phyloP scores from a whole-genome alignment of 2,113 vertebrate species.

The Nesoenas mayeri region DNA sequence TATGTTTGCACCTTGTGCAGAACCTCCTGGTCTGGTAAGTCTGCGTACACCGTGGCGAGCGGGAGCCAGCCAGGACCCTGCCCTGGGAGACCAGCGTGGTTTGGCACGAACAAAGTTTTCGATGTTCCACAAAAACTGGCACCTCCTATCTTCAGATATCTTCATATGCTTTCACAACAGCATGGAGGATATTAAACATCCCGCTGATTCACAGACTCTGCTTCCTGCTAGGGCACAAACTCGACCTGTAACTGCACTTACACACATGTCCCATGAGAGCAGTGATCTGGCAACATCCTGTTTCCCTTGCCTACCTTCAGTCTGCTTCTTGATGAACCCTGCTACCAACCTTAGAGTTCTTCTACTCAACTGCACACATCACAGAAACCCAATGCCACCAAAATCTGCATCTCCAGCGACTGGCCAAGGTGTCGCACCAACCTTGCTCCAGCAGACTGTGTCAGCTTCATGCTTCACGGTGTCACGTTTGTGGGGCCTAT shows the following conservation, averaged over 20 bases:
- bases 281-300: background rate
- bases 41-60: background rate
- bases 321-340: background rate
- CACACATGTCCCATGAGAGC: background rate
- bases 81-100: background rate
- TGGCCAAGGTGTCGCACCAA: background rate
- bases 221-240: background rate
- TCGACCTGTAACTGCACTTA: background rate
- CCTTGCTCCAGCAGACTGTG: background rate
- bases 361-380: background rate
- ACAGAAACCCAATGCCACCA: background rate
- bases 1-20: background rate
- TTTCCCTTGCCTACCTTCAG: background rate
- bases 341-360: background rate
- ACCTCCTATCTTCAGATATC: slow-evolving; percentile 52
- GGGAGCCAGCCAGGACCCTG: background rate
- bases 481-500: background rate
- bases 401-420: background rate
- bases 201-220: background rate
- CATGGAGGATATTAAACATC: background rate
- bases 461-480: rapidly evolving
- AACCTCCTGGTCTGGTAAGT: background rate
- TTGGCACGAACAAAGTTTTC: background rate
- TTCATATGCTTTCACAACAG: slow-evolving; percentile 27
- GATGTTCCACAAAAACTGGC: slow-evolving; percentile 27